phyloP scores from a whole-genome alignment of 2,113 vertebrate genomes.

The Elaphurus davidianus region DNA sequence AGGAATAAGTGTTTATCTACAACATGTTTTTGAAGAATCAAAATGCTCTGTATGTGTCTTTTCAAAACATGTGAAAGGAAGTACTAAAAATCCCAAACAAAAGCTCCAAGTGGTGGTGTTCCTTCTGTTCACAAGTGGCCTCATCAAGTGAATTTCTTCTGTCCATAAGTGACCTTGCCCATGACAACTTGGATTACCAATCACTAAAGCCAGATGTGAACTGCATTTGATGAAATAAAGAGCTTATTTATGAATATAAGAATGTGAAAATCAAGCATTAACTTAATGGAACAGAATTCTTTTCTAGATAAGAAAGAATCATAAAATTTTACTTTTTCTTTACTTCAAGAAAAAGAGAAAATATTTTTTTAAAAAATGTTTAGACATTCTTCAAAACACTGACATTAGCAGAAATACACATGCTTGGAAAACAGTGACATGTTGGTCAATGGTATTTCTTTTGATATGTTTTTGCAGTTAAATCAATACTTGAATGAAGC shows the following conservation, averaged over 20 bases:
- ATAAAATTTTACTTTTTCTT: neutral
- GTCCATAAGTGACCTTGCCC: neutral
- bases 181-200: neutral
- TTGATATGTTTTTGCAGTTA: neutral
- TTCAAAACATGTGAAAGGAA: constrained; percentile 9
- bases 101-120: neutral
- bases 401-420: neutral
- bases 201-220: neutral
- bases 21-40: constrained; percentile 24
- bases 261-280: neutral
- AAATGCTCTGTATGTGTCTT: neutral
- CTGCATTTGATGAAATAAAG: neutral
- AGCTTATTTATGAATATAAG: neutral
- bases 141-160: neutral
- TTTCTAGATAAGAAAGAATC: neutral
- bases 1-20: constrained; percentile 40
- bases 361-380: neutral
- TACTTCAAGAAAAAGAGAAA: neutral
- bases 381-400: neutral
- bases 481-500: neutral
- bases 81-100: neutral
- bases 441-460: neutral
- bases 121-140: neutral
- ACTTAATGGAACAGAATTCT: neutral
- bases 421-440: neutral